Percentiles rank a stretch among this genome's conserved stretches.
phyloP scores from a whole-genome alignment of 1,140 invertebrate species.

The Oncopodura yosiiana region DNA sequence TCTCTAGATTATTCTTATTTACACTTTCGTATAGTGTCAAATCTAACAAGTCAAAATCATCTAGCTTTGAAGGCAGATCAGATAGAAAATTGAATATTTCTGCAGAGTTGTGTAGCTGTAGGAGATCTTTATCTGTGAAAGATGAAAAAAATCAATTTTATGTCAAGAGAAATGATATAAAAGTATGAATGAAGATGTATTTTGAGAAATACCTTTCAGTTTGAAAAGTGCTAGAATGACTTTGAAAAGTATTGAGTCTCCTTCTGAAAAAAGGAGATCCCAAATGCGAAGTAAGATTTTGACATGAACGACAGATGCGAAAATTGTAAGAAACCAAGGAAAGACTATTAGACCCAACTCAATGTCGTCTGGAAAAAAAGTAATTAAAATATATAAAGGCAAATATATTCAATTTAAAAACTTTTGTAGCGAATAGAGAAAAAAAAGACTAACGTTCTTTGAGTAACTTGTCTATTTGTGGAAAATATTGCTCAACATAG shows the following conservation, averaged over 20 bases:
- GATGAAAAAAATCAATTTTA: conserved; percentile 1
- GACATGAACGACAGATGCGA: conserved; percentile 95
- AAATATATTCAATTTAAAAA: conserved; percentile 96
- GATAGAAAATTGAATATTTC: conserved; percentile 95
- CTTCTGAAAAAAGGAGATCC: conserved; percentile 94
- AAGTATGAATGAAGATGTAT: background rate
- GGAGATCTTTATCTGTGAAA: conserved; percentile 62
- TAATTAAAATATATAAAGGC: conserved; percentile 50
- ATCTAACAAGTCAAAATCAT: conserved; percentile 61
- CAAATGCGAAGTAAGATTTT: conserved; percentile 89
- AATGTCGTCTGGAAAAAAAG: conserved; percentile 46
- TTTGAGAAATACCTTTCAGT: conserved; percentile 55
- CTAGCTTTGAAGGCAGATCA: conserved; percentile 83
- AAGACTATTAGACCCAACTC: conserved; percentile 91
- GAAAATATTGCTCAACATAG: conserved; percentile 77
- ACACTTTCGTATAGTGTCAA: conserved; percentile 21
- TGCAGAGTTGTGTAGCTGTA: conserved; percentile 77
- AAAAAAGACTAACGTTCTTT: conserved; percentile 88
- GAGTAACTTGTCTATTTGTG: conserved; percentile 77
- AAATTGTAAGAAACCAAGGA: conserved; percentile 97
- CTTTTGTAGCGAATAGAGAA: conserved; percentile 90
- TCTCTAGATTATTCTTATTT: conserved; percentile 23
- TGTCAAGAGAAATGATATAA: background rate
- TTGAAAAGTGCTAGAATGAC: conserved; percentile 89
- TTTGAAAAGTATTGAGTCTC: conserved; percentile 93